Base-by-base conservation (phyloP, 2,888 invertebrate species). In the Oasisia sp. region DNA sequence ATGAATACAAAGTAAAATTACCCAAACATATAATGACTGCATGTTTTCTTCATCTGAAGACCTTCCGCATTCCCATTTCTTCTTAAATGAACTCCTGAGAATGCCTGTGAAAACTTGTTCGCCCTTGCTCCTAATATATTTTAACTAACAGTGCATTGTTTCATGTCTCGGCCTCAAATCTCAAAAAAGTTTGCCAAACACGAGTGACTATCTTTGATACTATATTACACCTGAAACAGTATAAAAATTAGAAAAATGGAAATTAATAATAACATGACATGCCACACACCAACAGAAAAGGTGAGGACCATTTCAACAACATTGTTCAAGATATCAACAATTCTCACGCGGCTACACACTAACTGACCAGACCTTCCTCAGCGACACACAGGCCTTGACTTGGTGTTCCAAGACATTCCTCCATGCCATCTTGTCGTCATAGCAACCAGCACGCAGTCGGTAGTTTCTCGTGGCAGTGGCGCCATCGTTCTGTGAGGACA, bases 381-480 rank as follows among this genome's bases (percentile, higher is more conserved):
- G 74, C 0, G 74, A 74, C 7, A 74, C 27, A 27, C 74, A 74
- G 0, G 74, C n/a, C 27, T 74, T 74, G 74, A 74, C 27, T 27
- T 74, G 74, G 5, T 27, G 74, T 74, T 74, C 74, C 74, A 74
- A 7, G 27, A 27, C 27, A 74, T 74, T 27, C 74, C 74, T 74
- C 74, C 74, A 74, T 74, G 74, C 74, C 74, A 74, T 27, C 27
- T 74, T 74, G 74, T 74, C 27, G 74, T 74, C 74, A 74, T 74
- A 74, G 74, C 74, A 74, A 74, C 74, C 74, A 74, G 74, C 74
- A 19, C 74, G 74, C n/a, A 74, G 74, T 74, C 27, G 74, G 74
- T 74, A 74, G 7, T 74, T 27, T 74, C 74, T 74, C n/a, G 74
- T 74, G 5, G 27, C 74, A 74, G 74, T 74, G 27, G 74, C n/a